Percentiles rank a stretch among this genome's conserved stretches.
phyloP scores from a whole-genome alignment of 2,113 vertebrate genomes.

The Oryctolagus cuniculus region DNA sequence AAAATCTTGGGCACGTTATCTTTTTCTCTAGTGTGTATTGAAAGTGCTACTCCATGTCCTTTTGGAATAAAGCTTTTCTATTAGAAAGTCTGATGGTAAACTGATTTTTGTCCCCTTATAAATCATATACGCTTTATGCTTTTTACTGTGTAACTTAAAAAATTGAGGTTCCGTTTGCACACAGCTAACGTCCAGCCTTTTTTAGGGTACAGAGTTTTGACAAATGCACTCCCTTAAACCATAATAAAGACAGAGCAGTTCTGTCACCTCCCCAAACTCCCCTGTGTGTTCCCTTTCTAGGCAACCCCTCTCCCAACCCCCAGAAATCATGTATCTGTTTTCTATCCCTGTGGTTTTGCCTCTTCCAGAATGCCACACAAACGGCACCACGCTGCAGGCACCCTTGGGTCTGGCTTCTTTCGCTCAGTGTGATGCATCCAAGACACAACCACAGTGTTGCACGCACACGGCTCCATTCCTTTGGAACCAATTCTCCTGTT shows the following conservation, averaged over 20 bases:
- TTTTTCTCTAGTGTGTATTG: not conserved
- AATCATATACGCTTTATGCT: not conserved
- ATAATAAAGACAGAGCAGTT: not conserved
- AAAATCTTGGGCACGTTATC: not conserved
- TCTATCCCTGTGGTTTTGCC: not conserved
- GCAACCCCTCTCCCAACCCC: not conserved
- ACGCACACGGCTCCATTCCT: not conserved
- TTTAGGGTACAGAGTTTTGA: not conserved
- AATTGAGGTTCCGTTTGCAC: not conserved
- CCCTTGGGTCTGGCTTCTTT: not conserved
- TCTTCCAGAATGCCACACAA: not conserved
- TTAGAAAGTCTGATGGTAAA: not conserved
- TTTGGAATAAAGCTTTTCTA: not conserved
- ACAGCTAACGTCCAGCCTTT: not conserved
- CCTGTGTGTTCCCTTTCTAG: not conserved
- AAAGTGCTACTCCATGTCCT: slow-evolving; percentile 10
- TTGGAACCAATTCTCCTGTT: not conserved
- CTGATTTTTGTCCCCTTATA: slow-evolving; percentile 7
- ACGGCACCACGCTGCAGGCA: not conserved
- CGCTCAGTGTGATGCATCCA: not conserved
- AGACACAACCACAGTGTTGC: not conserved
- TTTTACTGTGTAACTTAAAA: not conserved
- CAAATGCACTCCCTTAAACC: not conserved
- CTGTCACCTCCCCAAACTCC: not conserved
- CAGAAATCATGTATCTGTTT: not conserved